A percentile compares a stretch with the other conserved stretches of the same genome.
phyloP scores from a whole-genome alignment of 2,797 vertebrate species.

The Peromyscus melanophrys region DNA sequence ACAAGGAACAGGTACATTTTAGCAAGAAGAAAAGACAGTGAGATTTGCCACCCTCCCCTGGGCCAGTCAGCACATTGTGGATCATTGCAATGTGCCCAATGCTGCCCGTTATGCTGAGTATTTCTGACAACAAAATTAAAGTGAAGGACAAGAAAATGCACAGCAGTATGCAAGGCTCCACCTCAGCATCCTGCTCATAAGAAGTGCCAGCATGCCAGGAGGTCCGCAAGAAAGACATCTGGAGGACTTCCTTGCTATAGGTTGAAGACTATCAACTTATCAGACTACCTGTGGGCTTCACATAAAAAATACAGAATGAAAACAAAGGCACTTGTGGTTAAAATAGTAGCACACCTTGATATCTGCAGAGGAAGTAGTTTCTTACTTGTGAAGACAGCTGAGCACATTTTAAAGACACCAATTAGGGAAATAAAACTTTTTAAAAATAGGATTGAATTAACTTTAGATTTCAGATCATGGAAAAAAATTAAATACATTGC shows the following conservation, averaged over 20 bases:
- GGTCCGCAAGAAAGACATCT: not conserved
- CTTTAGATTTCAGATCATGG: not conserved
- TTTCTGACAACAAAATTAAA: not conserved
- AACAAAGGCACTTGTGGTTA: not conserved
- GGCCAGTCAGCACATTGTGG: not conserved
- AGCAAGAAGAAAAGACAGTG: not conserved
- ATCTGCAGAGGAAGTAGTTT: not conserved
- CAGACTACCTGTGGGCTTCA: not conserved
- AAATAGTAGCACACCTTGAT: not conserved
- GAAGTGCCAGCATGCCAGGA: not conserved
- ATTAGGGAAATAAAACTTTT: not conserved
- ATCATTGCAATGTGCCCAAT: not conserved
- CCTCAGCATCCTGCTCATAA: not conserved
- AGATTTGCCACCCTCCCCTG: not conserved
- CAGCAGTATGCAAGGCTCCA: no score
- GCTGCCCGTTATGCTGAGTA: not conserved
- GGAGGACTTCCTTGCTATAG: not conserved
- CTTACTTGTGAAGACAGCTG: not conserved
- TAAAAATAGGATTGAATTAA: conserved; percentile 1
- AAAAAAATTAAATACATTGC: not conserved
- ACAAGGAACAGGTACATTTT: not conserved
- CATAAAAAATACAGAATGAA: not conserved
- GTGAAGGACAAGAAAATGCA: not conserved
- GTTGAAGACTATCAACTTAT: not conserved
- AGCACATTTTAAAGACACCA: not conserved